Base-by-base conservation (phyloP, 2,113 vertebrate genomes). In the Oriolus oriolus region DNA sequence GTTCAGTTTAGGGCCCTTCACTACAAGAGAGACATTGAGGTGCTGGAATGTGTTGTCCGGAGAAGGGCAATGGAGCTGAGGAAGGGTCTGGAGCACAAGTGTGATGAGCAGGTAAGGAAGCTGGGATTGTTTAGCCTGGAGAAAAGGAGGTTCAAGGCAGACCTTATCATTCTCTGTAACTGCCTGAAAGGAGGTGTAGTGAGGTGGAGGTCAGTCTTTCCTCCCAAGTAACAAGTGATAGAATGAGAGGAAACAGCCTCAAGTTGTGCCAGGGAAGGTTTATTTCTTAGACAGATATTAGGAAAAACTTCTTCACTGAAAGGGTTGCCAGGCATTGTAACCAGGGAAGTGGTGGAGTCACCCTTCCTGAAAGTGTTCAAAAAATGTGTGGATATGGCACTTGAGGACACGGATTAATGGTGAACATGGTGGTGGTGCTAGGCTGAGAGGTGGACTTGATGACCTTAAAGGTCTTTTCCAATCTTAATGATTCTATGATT, bases 51-150 rank as follows among this genome's bases (percentile, higher is more conserved):
- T n/a, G 5, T 2, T 47, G 17, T 54, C 20, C 47, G 61, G n/a
- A 47, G 30, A 61, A 75, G 24, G 47, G 28, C 20, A 53, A 0
- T 0, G 0, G 24, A 54, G 52, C 39, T 60, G 21, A 3, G 12
- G 39, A 41, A 83, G 24, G 20, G 24, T 45, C 23, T 75, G 45
- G 24, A 75, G 20, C 45, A 45, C 1, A 7, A 41, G 24, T 41
- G 10, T n/a, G 20, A 68, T 21, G 53, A 68, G 13, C 20, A 41
- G n/a, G 6, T 59, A 33, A 59, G 19, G 16, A 44, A 59, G 37
- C 22, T 65, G 37, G 12, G 11, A 28, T 54, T 82, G 28, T 26
- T 41, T 47, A 68, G 14, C 54, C 11, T 19, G 47, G 54, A 68
- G 24, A 26, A 31, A 61, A 60, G 16, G 20, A 47, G 24, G 19